Base-by-base conservation (phyloP, 2,888 invertebrate species). In the Machimus atricapillus region DNA sequence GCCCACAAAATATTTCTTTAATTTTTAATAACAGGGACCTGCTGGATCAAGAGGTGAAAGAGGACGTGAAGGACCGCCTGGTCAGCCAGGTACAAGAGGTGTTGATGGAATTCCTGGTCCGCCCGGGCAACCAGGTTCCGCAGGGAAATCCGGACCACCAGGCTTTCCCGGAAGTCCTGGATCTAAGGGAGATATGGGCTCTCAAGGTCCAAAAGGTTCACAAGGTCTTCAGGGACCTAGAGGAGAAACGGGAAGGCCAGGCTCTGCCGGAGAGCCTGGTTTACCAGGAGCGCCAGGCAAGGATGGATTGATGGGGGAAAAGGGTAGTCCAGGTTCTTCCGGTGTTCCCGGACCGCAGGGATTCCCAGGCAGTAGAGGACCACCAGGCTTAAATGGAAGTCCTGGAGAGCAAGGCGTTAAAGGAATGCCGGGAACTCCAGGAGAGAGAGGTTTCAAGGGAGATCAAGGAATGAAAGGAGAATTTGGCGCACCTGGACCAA, bases 121-220 rank as follows among this genome's bases (percentile, higher is more conserved):
- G 1, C 96, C 96, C n/a, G 91, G 91, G 1, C 90, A 90, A 52
- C 90, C 90, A 95, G 97, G 97, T 56, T 94, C 95, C 40, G 93
- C 95, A 83, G 98, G 98, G 1, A 97, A 97, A 93, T 93, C 96
- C 27, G 98, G 97, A 3, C 93, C 97, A 19, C 97, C 97, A 34
- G 98, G 98, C 2, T 97, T 97, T 90, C 96, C 97, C 8, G 98
- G 98, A 43, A 90, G 89, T 88, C 95, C 96, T 34, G 97, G 97
- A 3, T 93, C 95, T 52, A 97, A 97, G 93, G 97, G 97, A 16
- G 97, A 97, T 91, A 94, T 94, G 92, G 97, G 97, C 31, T 90
- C 93, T 82, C 91, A 92, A 87, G 97, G 97, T 0, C 95, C 96
- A 0, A 96, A 97, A 92, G 97, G 97, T 76, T 96, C 96, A 90